These are phyloP conservation scores for Pachyseris speciosa DNA, from an alignment of 64 coral and sea anemone genomes.

Conservation along the genomic window DNA sequence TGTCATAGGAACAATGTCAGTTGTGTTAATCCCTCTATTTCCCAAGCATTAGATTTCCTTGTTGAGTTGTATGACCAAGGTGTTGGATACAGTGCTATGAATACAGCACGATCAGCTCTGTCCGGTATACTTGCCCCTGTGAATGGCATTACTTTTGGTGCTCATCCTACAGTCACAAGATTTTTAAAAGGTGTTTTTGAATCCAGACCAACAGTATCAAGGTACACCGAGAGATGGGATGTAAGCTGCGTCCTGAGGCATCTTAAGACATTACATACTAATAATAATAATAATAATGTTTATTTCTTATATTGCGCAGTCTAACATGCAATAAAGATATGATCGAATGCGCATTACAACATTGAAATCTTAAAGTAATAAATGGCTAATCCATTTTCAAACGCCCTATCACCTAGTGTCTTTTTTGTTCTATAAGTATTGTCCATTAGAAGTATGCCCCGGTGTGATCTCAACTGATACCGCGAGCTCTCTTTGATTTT, in stretches of 20 bases:
- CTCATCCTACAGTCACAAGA: constrained; percentile 20
- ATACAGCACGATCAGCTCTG: constrained; percentile 29
- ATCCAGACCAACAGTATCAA: constrained; percentile 36
- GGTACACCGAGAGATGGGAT: constrained; percentile 50
- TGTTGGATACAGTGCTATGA: constrained; percentile 14
- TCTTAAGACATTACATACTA: constrained; percentile 38
- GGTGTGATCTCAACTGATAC: too few species aligned
- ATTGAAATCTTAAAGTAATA: too few species aligned
- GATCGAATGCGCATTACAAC: too few species aligned
- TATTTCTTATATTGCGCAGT: too few species aligned
- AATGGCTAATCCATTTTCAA: too few species aligned
- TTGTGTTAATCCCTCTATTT: constrained; percentile 47
- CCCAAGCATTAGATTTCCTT: constrained; percentile 55
- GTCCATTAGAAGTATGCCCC: too few species aligned
- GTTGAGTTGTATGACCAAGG: constrained; percentile 39
- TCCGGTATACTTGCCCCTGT: neutral
- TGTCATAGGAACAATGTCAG: constrained; percentile 43
- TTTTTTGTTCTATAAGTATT: too few species aligned
- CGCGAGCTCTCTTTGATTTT: too few species aligned
- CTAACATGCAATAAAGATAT: too few species aligned
- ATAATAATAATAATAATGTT: too few species aligned
- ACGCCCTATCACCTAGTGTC: too few species aligned
- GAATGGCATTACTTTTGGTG: constrained; percentile 20
- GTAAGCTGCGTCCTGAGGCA: constrained; percentile 16
- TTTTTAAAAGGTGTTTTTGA: constrained; percentile 56